A percentile compares a stretch with the other conserved stretches of the same genome.
These are phyloP conservation scores for Lasioglossum figueresi DNA, from an alignment of 2,888 invertebrate species.

Conservation along the genomic window DNA sequence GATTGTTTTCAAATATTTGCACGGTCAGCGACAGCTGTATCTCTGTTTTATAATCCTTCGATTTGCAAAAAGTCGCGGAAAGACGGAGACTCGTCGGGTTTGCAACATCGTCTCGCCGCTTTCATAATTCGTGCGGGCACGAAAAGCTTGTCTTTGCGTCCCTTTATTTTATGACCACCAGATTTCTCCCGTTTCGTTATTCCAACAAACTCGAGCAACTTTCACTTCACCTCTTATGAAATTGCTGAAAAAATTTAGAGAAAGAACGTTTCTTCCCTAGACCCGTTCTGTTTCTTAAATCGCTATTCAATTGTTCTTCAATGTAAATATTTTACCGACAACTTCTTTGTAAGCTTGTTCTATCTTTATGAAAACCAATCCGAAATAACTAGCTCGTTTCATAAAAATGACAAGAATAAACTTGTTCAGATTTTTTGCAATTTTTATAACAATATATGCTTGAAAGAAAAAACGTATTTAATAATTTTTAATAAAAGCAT, in stretches of 20 bases:
- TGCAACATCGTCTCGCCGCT: constrained; percentile 44
- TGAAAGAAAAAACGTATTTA: background rate
- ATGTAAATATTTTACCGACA: background rate
- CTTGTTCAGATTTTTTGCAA: background rate
- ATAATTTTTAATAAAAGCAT: background rate
- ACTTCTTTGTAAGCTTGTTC: background rate
- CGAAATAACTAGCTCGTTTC: background rate
- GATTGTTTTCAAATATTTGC: constrained; percentile 40
- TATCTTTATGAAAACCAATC: background rate
- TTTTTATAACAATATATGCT: background rate
- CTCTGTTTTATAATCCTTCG: constrained; percentile 33
- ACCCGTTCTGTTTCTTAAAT: background rate
- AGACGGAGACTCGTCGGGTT: background rate
- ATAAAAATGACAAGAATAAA: background rate
- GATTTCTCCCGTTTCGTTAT: constrained; percentile 28
- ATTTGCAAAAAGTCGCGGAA: constrained; percentile 18
- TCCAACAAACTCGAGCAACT: constrained; percentile 36
- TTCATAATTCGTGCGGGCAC: constrained; percentile 41
- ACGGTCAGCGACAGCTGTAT: constrained; percentile 25
- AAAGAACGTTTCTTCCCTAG: background rate
- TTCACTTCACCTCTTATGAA: constrained; percentile 47
- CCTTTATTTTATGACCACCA: constrained; percentile 30
- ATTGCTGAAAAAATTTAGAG: constrained; percentile 7
- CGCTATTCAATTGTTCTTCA: background rate
- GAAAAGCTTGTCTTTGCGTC: constrained; percentile 11